These are phyloP conservation scores for Netelia inedita DNA, from an alignment of 2,888 invertebrate species.

Conservation along the genomic window DNA sequence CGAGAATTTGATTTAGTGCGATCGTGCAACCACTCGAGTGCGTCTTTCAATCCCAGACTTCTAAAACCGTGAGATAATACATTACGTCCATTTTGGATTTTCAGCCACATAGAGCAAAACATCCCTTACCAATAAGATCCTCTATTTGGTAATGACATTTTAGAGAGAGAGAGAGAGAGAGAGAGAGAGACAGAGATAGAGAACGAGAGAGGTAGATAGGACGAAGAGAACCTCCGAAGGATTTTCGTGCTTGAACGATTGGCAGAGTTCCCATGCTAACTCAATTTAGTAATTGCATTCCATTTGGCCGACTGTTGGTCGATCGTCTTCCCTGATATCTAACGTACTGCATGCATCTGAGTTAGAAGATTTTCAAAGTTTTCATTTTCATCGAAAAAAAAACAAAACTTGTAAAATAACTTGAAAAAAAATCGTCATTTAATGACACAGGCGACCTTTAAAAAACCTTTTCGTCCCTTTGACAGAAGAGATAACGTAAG, in stretches of 20 bases:
- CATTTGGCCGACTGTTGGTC: conserved; percentile 64
- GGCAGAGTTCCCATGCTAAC: conserved; percentile 73
- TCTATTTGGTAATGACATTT: neutral
- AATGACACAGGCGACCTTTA: too few species aligned
- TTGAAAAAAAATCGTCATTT: too few species aligned
- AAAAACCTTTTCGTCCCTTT: too few species aligned
- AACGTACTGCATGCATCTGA: neutral
- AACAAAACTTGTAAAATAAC: too few species aligned
- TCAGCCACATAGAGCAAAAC: too few species aligned
- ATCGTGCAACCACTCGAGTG: too few species aligned
- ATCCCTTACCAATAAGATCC: too few species aligned
- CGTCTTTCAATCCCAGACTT: too few species aligned
- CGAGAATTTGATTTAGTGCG: too few species aligned
- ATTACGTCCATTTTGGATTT: too few species aligned
- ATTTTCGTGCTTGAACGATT: conserved; percentile 68
- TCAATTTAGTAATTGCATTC: conserved; percentile 71
- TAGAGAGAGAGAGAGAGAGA: neutral
- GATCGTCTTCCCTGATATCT: conserved; percentile 32
- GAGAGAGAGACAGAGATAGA: neutral
- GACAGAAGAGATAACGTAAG: too few species aligned
- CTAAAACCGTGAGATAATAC: too few species aligned
- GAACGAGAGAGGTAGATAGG: neutral
- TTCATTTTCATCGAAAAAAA: neutral
- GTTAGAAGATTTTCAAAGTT: neutral
- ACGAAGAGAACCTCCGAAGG: conserved; percentile 41